Conservation (phyloP, 2,113 vertebrate genomes). For the Gila orcuttii region DNA sequence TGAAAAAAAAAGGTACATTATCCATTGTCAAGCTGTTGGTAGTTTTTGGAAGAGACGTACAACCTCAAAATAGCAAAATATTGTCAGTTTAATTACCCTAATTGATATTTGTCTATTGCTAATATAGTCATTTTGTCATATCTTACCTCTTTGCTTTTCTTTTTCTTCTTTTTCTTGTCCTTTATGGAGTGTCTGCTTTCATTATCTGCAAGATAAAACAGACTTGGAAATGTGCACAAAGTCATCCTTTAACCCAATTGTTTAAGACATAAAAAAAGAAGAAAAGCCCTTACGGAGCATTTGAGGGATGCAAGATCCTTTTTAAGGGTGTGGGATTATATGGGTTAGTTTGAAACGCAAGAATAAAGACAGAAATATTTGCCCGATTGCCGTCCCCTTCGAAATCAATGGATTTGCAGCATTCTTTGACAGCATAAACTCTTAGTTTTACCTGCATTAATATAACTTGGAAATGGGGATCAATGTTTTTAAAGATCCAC, state of each 20-base stretch:
- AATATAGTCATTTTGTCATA: background rate
- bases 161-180: conserved; percentile 84
- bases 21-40: background rate
- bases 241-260: background rate
- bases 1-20: background rate
- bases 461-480: background rate
- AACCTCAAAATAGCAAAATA: background rate
- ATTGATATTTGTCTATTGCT: background rate
- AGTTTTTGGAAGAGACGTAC: background rate
- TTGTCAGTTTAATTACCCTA: background rate
- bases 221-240: background rate
- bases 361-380: too few relatives aligned
- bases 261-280: background rate
- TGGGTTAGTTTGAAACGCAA: too few relatives aligned
- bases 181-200: conserved; percentile 70
- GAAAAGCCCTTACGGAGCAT: too few relatives aligned
- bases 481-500: background rate
- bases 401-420: too few relatives aligned
- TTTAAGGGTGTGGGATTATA: too few relatives aligned
- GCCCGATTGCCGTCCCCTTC: too few relatives aligned
- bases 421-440: too few relatives aligned
- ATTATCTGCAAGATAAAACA: conserved; percentile 70
- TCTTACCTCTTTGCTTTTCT: conserved; percentile 80
- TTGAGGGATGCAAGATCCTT: too few relatives aligned
- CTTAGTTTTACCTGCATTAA: background rate